Evolutionary conservation across 2,888 invertebrate species (phyloP).

Genomic region (Drosophila kuntzei): DNA sequence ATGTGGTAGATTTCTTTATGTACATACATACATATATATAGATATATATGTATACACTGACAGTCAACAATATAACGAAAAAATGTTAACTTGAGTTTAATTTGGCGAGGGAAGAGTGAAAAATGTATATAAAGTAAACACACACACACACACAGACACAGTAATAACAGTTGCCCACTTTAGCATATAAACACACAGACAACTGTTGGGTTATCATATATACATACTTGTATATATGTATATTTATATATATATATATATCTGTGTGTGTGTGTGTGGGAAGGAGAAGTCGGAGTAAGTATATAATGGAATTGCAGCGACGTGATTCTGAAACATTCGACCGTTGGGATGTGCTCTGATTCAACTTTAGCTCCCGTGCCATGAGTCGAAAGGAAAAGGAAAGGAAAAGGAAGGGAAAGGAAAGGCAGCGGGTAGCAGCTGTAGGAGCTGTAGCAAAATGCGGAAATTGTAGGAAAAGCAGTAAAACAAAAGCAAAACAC

Average conservation of each 20-base stretch:
- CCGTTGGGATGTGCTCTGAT: constrained; percentile 85
- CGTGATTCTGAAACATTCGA: constrained; percentile 85
- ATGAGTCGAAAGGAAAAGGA: constrained; percentile 36
- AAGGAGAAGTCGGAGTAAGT: constrained; percentile 51
- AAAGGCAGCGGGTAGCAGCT: constrained; percentile 11
- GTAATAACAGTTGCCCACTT: constrained; percentile 27
- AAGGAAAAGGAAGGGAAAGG: neutral
- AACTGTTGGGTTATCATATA: constrained; percentile 31
- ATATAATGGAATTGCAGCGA: constrained; percentile 85
- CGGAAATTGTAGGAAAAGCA: constrained; percentile 27
- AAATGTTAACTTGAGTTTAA: constrained; percentile 66
- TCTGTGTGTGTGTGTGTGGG: neutral
- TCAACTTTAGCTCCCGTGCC: constrained; percentile 79
- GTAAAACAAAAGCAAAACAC: constrained; percentile 23
- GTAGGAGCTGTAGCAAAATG: constrained; percentile 23
- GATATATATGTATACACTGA: constrained; percentile 8
- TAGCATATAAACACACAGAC: constrained; percentile 20
- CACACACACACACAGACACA: constrained; percentile 20
- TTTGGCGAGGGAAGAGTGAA: constrained; percentile 40
- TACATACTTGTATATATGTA: constrained; percentile 28
- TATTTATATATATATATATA: neutral
- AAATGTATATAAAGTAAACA: constrained; percentile 60
- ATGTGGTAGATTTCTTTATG: constrained; percentile 23
- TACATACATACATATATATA: constrained; percentile 14
- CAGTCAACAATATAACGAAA: constrained; percentile 68